A percentile compares a stretch with the other conserved stretches of the same genome.
Evolutionary conservation across 2,113 vertebrate genomes (phyloP).

Genomic region (Dunckerocampus dactyliophorus): DNA sequence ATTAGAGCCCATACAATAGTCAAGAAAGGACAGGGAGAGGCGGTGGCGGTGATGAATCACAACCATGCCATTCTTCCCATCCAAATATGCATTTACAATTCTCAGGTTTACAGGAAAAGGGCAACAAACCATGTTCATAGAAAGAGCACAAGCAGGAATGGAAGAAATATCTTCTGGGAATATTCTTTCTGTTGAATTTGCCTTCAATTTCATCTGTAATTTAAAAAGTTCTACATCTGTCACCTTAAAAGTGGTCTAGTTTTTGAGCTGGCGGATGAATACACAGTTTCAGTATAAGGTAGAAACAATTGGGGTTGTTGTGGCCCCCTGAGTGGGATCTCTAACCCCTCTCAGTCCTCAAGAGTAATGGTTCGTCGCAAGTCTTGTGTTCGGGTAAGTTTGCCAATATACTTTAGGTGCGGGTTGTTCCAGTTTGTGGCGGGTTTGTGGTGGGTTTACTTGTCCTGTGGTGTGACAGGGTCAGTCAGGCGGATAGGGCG

Average conservation of each 20-base stretch:
- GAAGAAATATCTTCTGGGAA: conserved; percentile 5
- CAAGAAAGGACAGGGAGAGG: conserved; percentile 12
- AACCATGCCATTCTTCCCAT: conserved; percentile 5
- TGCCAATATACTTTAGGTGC: conserved; percentile 32
- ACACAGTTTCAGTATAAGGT: conserved; percentile 39
- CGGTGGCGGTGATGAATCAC: conserved; percentile 3
- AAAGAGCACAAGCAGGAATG: neutral
- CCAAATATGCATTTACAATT: conserved; percentile 4
- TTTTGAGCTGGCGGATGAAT: conserved; percentile 63
- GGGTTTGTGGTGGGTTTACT: conserved; percentile 54
- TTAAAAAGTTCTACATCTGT: conserved; percentile 2
- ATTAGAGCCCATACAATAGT: conserved; percentile 40
- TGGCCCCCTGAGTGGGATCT: conserved; percentile 62
- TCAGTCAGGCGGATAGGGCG: conserved; percentile 59
- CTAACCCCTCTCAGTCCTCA: conserved; percentile 45
- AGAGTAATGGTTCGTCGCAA: conserved; percentile 64
- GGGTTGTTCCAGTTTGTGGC: conserved; percentile 31
- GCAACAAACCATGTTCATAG: too few species aligned
- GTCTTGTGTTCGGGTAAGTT: conserved; percentile 65
- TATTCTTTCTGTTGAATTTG: conserved; percentile 14
- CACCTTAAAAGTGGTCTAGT: conserved; percentile 41
- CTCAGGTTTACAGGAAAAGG: conserved; percentile 7
- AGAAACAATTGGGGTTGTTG: conserved; percentile 52
- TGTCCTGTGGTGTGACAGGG: conserved; percentile 57
- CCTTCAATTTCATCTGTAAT: conserved; percentile 19